Evolutionary conservation across 2,888 invertebrate species (phyloP).

Genomic region (Tetropium fuscum): DNA sequence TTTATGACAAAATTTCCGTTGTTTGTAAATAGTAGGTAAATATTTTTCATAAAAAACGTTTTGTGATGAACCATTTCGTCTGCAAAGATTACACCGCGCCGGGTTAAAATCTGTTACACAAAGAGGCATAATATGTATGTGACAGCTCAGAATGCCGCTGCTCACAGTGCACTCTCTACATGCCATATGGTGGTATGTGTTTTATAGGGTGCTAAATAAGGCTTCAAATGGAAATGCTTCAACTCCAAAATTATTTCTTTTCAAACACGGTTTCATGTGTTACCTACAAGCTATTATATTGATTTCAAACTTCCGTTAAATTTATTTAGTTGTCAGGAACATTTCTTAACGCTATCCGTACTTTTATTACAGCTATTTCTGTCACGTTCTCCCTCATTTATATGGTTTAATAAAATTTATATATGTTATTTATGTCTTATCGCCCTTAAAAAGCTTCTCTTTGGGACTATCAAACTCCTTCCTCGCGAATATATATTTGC

Average conservation of each 20-base stretch:
- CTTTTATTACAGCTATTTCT: slow-evolving; percentile 25
- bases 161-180: slow-evolving; percentile 27
- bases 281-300: slow-evolving; percentile 25
- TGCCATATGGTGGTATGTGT: slow-evolving; percentile 28
- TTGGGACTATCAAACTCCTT: too few relatives aligned
- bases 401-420: slow-evolving; percentile 20
- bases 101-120: slow-evolving; percentile 18
- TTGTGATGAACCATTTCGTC: slow-evolving; percentile 4
- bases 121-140: slow-evolving; percentile 31
- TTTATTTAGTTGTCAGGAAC: slow-evolving; percentile 29
- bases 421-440: background rate
- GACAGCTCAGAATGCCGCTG: slow-evolving; percentile 31
- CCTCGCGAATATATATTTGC: too few relatives aligned
- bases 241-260: slow-evolving; percentile 20
- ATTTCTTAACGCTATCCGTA: slow-evolving; percentile 11
- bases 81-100: slow-evolving; percentile 3
- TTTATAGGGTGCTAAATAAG: slow-evolving; percentile 35
- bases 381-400: slow-evolving; percentile 2
- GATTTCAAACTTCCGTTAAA: slow-evolving; percentile 25
- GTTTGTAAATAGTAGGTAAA: slow-evolving; percentile 9
- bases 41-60: slow-evolving; percentile 1
- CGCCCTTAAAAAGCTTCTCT: too few relatives aligned
- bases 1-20: too few relatives aligned
- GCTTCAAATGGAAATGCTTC: slow-evolving; percentile 3
- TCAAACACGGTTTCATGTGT: slow-evolving; percentile 17